These are phyloP conservation scores for Spodoptera frugiperda DNA, from an alignment of 1,140 invertebrate genomes.

Conservation along the genomic window DNA sequence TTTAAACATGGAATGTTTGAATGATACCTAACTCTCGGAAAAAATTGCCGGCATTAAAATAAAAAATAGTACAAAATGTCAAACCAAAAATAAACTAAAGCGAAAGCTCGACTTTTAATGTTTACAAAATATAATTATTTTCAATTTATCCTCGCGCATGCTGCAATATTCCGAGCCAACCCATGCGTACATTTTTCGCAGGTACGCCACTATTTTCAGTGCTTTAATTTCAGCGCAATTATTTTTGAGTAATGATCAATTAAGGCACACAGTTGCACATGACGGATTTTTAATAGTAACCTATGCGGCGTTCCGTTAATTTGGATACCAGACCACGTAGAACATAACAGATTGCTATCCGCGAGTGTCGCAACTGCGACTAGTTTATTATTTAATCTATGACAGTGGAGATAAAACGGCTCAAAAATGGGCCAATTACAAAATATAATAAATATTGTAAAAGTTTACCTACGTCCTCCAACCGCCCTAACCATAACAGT, in stretches of 20 bases:
- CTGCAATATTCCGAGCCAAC: background rate
- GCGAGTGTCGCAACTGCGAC: conserved; percentile 50
- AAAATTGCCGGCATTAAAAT: no score
- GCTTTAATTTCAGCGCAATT: conserved; percentile 39
- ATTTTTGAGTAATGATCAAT: conserved; percentile 46
- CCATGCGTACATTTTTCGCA: conserved; percentile 4
- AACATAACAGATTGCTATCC: conserved; percentile 49
- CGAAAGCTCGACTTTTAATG: no score
- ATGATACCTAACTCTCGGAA: no score
- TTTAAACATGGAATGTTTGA: no score
- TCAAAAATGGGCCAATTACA: conserved; percentile 77
- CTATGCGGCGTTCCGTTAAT: conserved; percentile 50
- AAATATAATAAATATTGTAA: conserved; percentile 82
- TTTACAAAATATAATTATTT: background rate
- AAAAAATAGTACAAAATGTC: no score
- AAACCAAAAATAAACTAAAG: no score
- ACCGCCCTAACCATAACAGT: conserved; percentile 76
- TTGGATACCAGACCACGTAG: conserved; percentile 54
- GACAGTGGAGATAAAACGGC: conserved; percentile 52
- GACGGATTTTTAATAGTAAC: conserved; percentile 35
- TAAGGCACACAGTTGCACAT: conserved; percentile 35
- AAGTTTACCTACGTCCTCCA: conserved; percentile 64
- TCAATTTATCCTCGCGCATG: background rate
- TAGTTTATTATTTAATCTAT: conserved; percentile 61
- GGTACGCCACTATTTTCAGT: background rate